These are phyloP conservation scores for Gisinianus flammeolus DNA, from an alignment of 2,888 invertebrate species.

Conservation along the genomic window DNA sequence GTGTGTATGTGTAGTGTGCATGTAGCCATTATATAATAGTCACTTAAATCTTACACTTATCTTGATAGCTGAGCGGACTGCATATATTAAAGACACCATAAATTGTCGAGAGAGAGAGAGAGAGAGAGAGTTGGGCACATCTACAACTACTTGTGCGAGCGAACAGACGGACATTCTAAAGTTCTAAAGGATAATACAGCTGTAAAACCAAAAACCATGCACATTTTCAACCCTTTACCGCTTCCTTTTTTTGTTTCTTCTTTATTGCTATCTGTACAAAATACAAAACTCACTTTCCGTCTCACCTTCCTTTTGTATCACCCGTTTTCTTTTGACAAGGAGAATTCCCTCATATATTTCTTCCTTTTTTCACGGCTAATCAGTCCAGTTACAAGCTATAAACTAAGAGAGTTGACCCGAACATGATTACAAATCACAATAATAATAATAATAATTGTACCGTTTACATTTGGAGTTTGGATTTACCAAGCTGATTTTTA, in stretches of 20 bases:
- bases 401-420: neutral
- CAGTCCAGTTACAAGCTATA: neutral
- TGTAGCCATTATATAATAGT: slow-evolving; percentile 14
- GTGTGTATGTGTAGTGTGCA: too few species aligned
- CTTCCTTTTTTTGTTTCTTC: neutral
- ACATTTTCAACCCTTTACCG: slow-evolving; percentile 23
- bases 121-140: too few species aligned
- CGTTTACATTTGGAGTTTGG: too few species aligned
- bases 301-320: neutral
- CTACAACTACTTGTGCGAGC: neutral
- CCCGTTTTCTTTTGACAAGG: neutral
- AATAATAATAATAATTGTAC: too few species aligned
- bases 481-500: too few species aligned
- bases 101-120: too few species aligned
- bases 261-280: neutral
- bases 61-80: neutral
- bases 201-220: neutral
- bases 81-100: slow-evolving; percentile 23
- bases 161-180: too few species aligned
- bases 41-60: slow-evolving; percentile 21
- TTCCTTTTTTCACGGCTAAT: neutral
- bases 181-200: too few species aligned
- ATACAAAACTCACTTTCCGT: neutral
- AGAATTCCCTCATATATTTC: neutral
- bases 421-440: too few species aligned